phyloP scores from a whole-genome alignment of 2,113 vertebrate genomes.

The Baryphthengus martii region DNA sequence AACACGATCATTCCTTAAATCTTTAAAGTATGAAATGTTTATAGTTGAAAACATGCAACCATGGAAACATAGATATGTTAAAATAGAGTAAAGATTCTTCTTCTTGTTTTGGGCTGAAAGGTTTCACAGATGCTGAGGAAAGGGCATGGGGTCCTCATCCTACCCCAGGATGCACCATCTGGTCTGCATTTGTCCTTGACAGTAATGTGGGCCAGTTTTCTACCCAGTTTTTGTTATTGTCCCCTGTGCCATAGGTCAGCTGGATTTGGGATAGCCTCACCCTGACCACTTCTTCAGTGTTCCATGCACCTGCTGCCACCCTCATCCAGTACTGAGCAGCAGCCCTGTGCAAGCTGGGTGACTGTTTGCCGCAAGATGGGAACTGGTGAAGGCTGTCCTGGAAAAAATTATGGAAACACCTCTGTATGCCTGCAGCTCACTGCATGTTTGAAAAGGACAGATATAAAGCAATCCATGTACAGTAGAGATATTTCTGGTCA shows the following conservation, averaged over 20 bases:
- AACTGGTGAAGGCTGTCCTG: background rate
- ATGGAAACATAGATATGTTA: background rate
- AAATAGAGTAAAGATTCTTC: background rate
- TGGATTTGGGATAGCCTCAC: background rate
- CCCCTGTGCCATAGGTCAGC: background rate
- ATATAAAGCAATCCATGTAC: background rate
- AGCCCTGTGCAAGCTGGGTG: background rate
- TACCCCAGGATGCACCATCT: accelerated
- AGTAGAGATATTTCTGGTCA: background rate
- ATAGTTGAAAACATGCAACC: background rate
- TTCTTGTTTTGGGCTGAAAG: background rate
- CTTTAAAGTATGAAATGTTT: constrained; percentile 17
- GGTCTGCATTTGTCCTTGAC: background rate
- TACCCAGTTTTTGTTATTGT: background rate
- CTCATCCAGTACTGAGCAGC: background rate
- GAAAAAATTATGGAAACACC: accelerated
- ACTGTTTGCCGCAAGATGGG: background rate
- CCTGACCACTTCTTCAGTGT: background rate
- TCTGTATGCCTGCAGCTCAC: background rate
- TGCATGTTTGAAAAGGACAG: background rate
- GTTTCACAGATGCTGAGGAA: background rate
- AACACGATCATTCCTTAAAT: background rate
- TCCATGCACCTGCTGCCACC: background rate
- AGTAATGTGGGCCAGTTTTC: background rate
- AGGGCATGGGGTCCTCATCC: background rate